A percentile compares a stretch with the other conserved stretches of the same genome.
Conservation (phyloP, 2,797 vertebrate species). For the Carapus acus region DNA sequence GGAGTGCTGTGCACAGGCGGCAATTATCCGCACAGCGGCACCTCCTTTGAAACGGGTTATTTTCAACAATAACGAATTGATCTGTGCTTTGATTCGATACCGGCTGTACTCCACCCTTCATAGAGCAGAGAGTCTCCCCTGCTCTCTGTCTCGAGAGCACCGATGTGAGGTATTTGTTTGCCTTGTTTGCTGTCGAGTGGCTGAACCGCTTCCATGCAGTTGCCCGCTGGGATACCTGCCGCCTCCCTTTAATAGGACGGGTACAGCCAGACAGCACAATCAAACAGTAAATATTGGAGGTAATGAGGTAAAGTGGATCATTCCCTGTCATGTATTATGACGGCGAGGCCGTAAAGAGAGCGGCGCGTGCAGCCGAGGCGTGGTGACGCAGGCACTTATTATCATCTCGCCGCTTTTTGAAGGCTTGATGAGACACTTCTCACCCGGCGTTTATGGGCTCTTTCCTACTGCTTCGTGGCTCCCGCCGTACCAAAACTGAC, state of each 20-base stretch:
- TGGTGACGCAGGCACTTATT: no score
- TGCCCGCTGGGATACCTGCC: constrained; percentile 3
- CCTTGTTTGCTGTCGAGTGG: constrained; percentile 12
- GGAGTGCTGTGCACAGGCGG: constrained; percentile 50
- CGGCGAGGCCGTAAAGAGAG: no score
- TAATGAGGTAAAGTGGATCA: neutral
- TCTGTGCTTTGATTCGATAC: constrained; percentile 8
- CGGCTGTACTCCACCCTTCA: no score
- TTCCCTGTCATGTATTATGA: neutral
- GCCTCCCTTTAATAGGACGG: neutral
- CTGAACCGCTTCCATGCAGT: constrained; percentile 15
- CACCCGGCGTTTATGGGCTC: no score
- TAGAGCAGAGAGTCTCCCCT: no score
- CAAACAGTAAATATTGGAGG: constrained; percentile 1
- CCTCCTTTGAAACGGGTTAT: constrained; percentile 56
- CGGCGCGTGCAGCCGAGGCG: no score
- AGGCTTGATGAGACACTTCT: no score
- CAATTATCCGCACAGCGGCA: constrained; percentile 66
- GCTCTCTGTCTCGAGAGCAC: neutral
- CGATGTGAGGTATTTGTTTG: constrained; percentile 14
- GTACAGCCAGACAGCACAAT: neutral
- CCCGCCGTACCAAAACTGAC: no score
- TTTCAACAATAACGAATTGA: constrained; percentile 65
- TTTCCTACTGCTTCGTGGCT: no score
- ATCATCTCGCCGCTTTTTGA: no score